Evolutionary conservation across 2,797 vertebrate genomes (phyloP).

Genomic region (Pseudopleuronectes americanus): DNA sequence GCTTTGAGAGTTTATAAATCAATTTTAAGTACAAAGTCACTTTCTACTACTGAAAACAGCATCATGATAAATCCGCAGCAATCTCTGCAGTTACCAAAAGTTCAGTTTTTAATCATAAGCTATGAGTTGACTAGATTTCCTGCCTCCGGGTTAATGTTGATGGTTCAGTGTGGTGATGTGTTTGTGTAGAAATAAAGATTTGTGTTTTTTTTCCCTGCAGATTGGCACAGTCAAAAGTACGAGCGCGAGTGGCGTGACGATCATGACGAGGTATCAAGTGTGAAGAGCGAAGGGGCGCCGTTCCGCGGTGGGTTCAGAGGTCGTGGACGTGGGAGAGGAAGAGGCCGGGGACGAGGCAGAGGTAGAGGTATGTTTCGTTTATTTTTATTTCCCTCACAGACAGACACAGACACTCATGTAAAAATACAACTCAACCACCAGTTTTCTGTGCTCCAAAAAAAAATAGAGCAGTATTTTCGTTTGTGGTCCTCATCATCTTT

Average conservation of each 20-base stretch:
- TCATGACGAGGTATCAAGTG: conserved; percentile 96
- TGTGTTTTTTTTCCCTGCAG: conserved; percentile 64
- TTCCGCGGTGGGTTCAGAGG: conserved; percentile 94
- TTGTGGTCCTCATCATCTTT: not conserved
- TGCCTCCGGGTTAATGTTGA: not conserved
- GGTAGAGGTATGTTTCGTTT: conserved; percentile 75
- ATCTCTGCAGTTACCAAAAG: too few species aligned
- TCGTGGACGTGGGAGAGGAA: conserved; percentile 90
- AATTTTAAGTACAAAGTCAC: too few species aligned
- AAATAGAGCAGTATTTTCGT: not conserved
- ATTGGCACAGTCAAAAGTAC: conserved; percentile 95
- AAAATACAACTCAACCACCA: not conserved
- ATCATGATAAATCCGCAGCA: too few species aligned
- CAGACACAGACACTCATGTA: not conserved
- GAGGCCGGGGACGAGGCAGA: conserved; percentile 92
- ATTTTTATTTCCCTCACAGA: not conserved
- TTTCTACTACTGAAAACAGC: not conserved
- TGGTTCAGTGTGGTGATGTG: not conserved
- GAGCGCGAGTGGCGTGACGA: conserved; percentile 94
- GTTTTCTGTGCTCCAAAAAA: conserved; percentile 1
- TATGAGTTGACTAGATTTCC: too few species aligned
- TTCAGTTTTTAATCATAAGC: too few species aligned
- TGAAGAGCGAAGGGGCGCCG: conserved; percentile 95
- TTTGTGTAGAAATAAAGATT: conserved; percentile 1
- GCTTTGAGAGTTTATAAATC: conserved; percentile 37